These are phyloP conservation scores for Diogma glabrata DNA, from an alignment of 2,888 invertebrate genomes.

Conservation along the genomic window DNA sequence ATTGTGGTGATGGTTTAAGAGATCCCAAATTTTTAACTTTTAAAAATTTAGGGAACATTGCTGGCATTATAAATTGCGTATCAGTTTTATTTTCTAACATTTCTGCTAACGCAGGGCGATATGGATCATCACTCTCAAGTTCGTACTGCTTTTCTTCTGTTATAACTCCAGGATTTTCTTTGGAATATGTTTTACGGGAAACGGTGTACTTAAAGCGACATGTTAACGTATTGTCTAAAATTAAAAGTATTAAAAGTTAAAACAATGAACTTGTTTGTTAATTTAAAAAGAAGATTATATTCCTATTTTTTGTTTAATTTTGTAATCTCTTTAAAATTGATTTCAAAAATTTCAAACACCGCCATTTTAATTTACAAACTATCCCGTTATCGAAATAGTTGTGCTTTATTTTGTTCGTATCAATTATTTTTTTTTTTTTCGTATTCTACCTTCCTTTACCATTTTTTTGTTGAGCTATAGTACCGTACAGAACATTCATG, in stretches of 20 bases:
- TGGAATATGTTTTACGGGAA: conserved; percentile 59
- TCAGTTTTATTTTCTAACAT: conserved; percentile 44
- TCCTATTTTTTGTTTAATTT: too few species aligned
- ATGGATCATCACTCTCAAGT: conserved; percentile 49
- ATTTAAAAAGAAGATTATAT: conserved; percentile 1
- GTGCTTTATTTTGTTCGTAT: too few species aligned
- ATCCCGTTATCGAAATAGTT: too few species aligned
- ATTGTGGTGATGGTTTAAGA: conserved; percentile 23
- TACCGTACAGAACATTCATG: too few species aligned
- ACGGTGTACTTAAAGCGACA: conserved; percentile 62
- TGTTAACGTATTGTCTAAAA: conserved; percentile 47
- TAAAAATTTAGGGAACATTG: conserved; percentile 34
- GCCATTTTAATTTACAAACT: too few species aligned
- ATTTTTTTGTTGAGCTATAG: too few species aligned
- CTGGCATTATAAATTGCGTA: conserved; percentile 25
- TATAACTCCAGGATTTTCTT: conserved; percentile 58
- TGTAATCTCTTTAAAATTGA: too few species aligned
- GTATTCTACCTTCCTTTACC: too few species aligned
- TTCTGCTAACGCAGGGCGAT: conserved; percentile 46
- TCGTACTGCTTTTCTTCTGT: conserved; percentile 47
- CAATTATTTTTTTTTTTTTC: too few species aligned
- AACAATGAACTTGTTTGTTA: too few species aligned
- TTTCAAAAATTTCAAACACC: too few species aligned
- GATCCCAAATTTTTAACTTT: conserved; percentile 34
- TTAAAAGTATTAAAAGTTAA: conserved; percentile 19